A percentile compares a stretch with the other conserved stretches of the same genome.
phyloP scores from a whole-genome alignment of 1,140 invertebrate species.

The Drosophila gunungcola region DNA sequence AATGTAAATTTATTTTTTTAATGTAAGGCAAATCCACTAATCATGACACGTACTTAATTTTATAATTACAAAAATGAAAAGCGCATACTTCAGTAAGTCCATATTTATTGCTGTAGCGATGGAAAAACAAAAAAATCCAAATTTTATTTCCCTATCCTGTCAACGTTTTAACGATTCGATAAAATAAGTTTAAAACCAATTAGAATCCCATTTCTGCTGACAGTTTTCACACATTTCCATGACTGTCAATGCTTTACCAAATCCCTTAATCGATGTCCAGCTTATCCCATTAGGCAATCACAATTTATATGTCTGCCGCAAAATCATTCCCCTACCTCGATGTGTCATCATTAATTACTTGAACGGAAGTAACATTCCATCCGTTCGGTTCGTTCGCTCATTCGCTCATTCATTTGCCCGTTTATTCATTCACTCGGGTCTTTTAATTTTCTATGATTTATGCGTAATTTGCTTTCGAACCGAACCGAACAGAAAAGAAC shows the following conservation, averaged over 20 bases:
- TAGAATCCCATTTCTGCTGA: constrained; percentile 45
- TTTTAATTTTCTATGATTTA: constrained; percentile 82
- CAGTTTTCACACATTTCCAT: constrained; percentile 41
- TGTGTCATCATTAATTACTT: constrained; percentile 58
- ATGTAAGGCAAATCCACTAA: too few relatives aligned
- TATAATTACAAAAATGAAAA: neutral
- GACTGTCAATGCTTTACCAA: constrained; percentile 28
- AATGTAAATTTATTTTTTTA: too few relatives aligned
- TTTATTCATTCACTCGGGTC: constrained; percentile 26
- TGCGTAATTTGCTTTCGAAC: constrained; percentile 58
- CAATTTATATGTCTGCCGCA: constrained; percentile 40
- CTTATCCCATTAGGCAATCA: constrained; percentile 50
- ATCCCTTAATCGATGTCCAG: constrained; percentile 50
- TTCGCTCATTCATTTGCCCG: constrained; percentile 18
- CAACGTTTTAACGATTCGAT: neutral
- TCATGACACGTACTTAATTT: too few relatives aligned
- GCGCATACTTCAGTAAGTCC: neutral
- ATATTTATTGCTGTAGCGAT: neutral
- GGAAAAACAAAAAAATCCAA: neutral
- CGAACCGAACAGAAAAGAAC: constrained; percentile 15
- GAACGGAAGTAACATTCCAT: constrained; percentile 58
- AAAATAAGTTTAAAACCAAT: constrained; percentile 47
- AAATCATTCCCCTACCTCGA: constrained; percentile 34
- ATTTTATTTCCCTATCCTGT: constrained; percentile 1
- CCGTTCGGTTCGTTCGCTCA: constrained; percentile 20